A percentile compares a stretch with the other conserved stretches of the same genome.
Conservation (phyloP, 1,140 invertebrate species). For the Philotrypesis tridentata region DNA sequence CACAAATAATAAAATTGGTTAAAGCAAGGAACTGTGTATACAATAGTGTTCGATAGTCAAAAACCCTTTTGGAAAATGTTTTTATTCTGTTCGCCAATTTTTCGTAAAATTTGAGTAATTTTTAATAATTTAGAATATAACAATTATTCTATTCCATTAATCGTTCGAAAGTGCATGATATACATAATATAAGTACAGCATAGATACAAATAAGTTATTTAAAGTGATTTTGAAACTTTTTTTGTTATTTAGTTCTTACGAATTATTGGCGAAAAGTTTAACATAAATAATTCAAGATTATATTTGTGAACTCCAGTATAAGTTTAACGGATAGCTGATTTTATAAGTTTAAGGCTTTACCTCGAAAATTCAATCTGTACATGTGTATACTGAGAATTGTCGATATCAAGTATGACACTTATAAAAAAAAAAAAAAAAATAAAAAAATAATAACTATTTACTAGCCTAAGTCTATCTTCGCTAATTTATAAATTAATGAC, state of each 20-base stretch:
- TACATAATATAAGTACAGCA: too few relatives aligned
- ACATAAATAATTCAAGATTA: neutral
- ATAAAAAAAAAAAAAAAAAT: neutral
- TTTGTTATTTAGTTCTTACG: slow-evolving; percentile 4
- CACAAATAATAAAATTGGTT: slow-evolving; percentile 58
- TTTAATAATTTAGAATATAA: neutral
- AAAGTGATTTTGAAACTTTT: neutral
- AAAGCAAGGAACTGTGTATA: slow-evolving; percentile 65
- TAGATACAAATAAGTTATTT: too few relatives aligned
- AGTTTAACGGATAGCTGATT: neutral
- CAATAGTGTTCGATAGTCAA: slow-evolving; percentile 43
- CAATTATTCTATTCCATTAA: neutral
- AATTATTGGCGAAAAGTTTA: slow-evolving; percentile 6
- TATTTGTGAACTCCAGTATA: neutral
- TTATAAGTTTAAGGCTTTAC: too few relatives aligned
- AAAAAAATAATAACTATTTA: slow-evolving; percentile 14
- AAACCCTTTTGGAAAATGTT: slow-evolving; percentile 26
- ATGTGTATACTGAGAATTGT: neutral
- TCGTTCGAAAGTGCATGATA: neutral
- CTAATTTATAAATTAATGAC: slow-evolving; percentile 49
- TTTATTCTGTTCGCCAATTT: slow-evolving; percentile 3
- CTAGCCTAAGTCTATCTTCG: slow-evolving; percentile 45
- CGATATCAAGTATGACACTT: neutral
- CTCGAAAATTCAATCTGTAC: too few relatives aligned
- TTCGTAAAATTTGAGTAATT: neutral